These are phyloP conservation scores for Drosophila anomalata DNA, from an alignment of 2,888 invertebrate species.

Conservation along the genomic window DNA sequence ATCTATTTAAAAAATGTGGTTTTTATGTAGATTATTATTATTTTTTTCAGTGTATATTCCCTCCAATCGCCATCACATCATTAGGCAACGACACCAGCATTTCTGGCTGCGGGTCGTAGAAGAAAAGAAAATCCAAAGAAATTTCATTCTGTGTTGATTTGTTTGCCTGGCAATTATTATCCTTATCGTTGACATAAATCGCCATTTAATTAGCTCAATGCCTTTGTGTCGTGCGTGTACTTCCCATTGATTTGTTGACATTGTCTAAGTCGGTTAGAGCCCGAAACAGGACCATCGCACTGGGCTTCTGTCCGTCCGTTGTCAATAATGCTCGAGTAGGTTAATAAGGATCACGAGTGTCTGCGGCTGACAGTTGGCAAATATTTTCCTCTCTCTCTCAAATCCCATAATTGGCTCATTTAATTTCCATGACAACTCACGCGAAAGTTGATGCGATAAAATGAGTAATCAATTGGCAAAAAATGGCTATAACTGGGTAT, in stretches of 20 bases:
- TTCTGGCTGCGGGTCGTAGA: slow-evolving; percentile 22
- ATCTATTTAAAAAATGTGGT: not conserved
- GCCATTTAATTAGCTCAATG: slow-evolving; percentile 78
- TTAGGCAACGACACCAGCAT: slow-evolving; percentile 52
- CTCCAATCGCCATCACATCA: slow-evolving; percentile 56
- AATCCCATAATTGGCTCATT: slow-evolving; percentile 29
- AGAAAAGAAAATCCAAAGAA: slow-evolving; percentile 41
- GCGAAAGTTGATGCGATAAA: slow-evolving; percentile 13
- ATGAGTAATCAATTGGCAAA: slow-evolving; percentile 1
- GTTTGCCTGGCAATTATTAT: slow-evolving; percentile 76
- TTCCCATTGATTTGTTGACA: slow-evolving; percentile 78
- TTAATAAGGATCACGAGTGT: slow-evolving; percentile 36
- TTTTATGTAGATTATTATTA: not conserved
- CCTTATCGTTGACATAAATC: slow-evolving; percentile 80
- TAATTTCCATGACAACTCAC: slow-evolving; percentile 24
- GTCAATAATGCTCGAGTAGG: slow-evolving; percentile 35
- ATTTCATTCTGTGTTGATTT: slow-evolving; percentile 57
- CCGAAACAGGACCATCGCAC: slow-evolving; percentile 16
- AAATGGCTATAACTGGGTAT: not conserved
- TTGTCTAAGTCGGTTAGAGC: slow-evolving; percentile 30
- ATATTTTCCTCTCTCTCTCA: slow-evolving; percentile 24
- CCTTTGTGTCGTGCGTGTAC: slow-evolving; percentile 59
- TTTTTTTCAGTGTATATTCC: slow-evolving; percentile 10
- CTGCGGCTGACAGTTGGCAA: slow-evolving; percentile 42
- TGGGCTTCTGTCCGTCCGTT: not conserved